Percentiles rank a stretch among this genome's conserved stretches.
Conservation (phyloP, 2,797 vertebrate genomes). For the Spea hammondii region DNA sequence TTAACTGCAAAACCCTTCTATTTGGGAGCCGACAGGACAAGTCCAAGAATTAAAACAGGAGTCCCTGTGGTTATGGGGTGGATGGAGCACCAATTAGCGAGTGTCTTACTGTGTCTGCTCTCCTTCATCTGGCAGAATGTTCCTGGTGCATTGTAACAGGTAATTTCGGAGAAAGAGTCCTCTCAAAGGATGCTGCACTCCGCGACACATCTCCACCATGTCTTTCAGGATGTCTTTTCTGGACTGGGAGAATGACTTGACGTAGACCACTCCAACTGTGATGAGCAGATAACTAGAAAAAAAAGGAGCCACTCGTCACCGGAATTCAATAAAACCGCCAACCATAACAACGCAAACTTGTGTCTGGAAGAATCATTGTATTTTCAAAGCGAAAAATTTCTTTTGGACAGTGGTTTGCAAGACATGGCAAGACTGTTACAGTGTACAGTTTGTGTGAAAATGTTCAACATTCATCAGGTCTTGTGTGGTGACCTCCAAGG, state of each 20-base stretch:
- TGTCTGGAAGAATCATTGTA: no score
- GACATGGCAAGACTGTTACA: no score
- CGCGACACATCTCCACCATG: conserved; percentile 97
- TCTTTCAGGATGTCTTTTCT: conserved; percentile 98
- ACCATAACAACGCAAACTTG: no score
- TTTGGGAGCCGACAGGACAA: no score
- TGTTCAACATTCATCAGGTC: no score
- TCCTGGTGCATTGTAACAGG: conserved; percentile 94
- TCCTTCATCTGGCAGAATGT: conserved; percentile 94
- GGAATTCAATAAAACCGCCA: no score
- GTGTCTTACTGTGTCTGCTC: conserved; percentile 84
- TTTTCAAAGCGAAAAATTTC: no score
- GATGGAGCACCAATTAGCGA: background rate
- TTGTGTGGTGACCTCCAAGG: background rate
- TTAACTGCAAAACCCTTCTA: no score
- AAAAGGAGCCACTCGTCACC: background rate
- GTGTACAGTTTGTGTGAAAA: no score
- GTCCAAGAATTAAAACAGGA: no score
- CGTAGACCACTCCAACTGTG: conserved; percentile 96
- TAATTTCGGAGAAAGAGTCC: conserved; percentile 97
- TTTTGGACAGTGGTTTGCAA: no score
- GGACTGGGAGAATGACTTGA: conserved; percentile 96
- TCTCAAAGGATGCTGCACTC: conserved; percentile 93
- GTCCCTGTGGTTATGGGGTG: no score
- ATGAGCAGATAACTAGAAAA: conserved; percentile 87